phyloP scores from a whole-genome alignment of 2,888 invertebrate species.

The Dolomedes plantarius region DNA sequence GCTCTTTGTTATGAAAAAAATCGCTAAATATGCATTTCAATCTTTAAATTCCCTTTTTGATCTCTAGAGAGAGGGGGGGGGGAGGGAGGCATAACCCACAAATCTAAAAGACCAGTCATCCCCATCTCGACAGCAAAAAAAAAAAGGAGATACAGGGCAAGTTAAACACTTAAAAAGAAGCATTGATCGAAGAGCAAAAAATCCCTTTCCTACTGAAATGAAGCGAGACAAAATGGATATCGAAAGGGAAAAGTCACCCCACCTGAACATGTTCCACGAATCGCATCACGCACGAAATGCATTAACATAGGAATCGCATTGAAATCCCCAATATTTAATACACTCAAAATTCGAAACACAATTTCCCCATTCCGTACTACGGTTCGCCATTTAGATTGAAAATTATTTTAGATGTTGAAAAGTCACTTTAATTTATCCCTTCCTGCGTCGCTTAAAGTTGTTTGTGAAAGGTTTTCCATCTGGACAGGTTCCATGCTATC shows the following conservation, averaged over 20 bases:
- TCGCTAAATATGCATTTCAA: no score
- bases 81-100: no score
- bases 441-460: not conserved
- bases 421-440: constrained; percentile 21
- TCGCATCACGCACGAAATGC: not conserved
- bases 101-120: no score
- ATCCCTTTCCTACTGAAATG: not conserved
- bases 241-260: not conserved
- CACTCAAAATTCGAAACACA: not conserved
- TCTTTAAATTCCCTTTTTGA: no score
- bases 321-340: not conserved
- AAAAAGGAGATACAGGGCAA: no score
- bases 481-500: not conserved
- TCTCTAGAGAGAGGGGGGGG: no score
- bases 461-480: not conserved
- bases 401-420: constrained; percentile 31
- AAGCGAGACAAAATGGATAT: not conserved
- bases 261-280: not conserved
- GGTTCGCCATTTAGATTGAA: not conserved
- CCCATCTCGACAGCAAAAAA: no score
- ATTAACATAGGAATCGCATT: not conserved
- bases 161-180: no score
- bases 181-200: no score
- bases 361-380: not conserved
- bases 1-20: no score